phyloP scores from a whole-genome alignment of 1,140 invertebrate species.

The Ooceraea biroi region DNA sequence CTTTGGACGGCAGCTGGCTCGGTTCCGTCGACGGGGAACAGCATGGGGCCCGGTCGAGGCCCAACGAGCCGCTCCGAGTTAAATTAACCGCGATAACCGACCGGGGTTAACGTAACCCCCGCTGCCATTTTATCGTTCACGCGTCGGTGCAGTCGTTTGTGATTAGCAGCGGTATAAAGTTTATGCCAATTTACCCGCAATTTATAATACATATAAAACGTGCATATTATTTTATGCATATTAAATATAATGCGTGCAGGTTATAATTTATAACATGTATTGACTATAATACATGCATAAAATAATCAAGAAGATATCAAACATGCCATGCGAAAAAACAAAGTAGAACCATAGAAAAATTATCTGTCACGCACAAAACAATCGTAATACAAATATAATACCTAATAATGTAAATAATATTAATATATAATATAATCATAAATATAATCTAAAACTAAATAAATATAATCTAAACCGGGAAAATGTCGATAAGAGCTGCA shows the following conservation, averaged over 20 bases:
- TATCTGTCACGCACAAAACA: too few relatives aligned
- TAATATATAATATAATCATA: not conserved
- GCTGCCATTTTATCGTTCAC: not conserved
- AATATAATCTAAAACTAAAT: not conserved
- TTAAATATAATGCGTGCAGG: too few relatives aligned
- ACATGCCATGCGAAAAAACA: too few relatives aligned
- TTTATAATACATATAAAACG: too few relatives aligned
- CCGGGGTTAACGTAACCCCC: not conserved
- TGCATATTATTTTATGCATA: too few relatives aligned
- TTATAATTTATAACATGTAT: too few relatives aligned
- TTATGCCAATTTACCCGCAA: conserved; percentile 1
- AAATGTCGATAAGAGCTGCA: not conserved
- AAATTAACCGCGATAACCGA: conserved; percentile 65
- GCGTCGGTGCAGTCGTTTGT: not conserved
- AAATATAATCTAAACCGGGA: not conserved
- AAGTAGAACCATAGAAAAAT: too few relatives aligned
- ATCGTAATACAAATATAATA: not conserved
- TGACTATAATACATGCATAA: too few relatives aligned
- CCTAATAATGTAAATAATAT: not conserved
- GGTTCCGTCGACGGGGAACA: conserved; percentile 14
- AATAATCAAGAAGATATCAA: too few relatives aligned
- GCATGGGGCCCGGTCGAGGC: conserved; percentile 25
- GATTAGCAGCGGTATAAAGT: not conserved
- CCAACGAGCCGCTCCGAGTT: conserved; percentile 33
- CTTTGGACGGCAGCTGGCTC: conserved; percentile 74